Base-by-base conservation (phyloP, 2,888 invertebrate species). In the Ichneumon xanthorius region DNA sequence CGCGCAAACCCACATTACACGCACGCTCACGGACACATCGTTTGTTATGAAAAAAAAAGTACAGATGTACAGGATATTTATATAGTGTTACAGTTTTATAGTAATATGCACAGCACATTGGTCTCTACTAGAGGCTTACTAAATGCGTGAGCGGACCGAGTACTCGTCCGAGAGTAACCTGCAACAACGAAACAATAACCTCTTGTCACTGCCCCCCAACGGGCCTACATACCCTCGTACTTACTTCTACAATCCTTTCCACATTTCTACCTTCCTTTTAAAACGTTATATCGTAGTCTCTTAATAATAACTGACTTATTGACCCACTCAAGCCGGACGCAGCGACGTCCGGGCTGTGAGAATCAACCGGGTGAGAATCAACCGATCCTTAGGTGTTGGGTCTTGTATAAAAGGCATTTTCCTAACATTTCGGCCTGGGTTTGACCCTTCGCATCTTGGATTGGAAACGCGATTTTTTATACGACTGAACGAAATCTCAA, bases 121-220 rank as follows among this genome's bases (percentile, higher is more conserved):
- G 91, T 91, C 90, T 93, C 92, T 92, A 92, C 90, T 88, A 92
- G 91, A 93, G 93, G 93, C 93, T 93, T 93, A 93, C 93, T 93
- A 93, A 93, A 93, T 93, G 92, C 93, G 93, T 93, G 93, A 91
- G 93, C 93, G 93, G 92, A 93, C 91, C 92, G 93, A 93, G 93
- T 93, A 93, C 92, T 93, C 93, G 93, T 93, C 93, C 92, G 93
- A 91, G 92, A 93, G 93, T 93, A 93, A 93, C 93, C 93, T 93
- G 93, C 92, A 93, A 93, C 93, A 93, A 91, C 93, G 91, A 93
- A 93, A 93, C 89, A 93, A 93, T 87, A 92, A 90, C 92, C 92
- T 92, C 85, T 85, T 85, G 92, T 92, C 92, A 93, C 93, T 92
- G 92, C 88, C 88, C 91, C 90, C 91, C 90, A 81, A 76, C 16